Base-by-base conservation (phyloP, 2,888 invertebrate species). In the Rhabditoides inermis region DNA sequence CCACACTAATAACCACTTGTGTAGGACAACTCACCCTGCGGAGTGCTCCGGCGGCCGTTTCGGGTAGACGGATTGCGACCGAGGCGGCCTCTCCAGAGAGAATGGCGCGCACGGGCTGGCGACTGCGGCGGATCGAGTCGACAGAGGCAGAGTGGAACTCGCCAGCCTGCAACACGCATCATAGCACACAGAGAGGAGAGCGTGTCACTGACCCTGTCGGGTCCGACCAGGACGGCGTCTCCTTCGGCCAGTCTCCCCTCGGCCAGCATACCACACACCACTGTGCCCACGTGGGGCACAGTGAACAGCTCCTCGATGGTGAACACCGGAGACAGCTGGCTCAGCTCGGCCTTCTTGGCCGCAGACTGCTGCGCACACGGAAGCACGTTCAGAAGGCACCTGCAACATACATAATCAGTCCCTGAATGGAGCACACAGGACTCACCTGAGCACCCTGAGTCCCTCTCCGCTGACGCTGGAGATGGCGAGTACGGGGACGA, bases 1-100 rank as follows among this genome's bases (percentile, higher is more conserved):
- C 50, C 12, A 49, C 18, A 20, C 6, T 25, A 15, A 15, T 49
- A 10, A 20, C 35, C 15, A 54, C 10, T n/a, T 7, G 59, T 39
- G 0, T 35, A 18, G 30, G 49, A 22, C 46, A 42, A 51, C 57
- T 56, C 52, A 77, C 78, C 74, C 77, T 76, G 61, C 78, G 66
- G 20, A 78, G 39, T 1, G 26, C 42, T 1, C 58, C 45, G n/a
- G 49, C 49, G 23, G 48, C 51, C 7, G 54, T 37, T 10, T 18
- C 18, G 20, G 32, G 30, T 7, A 61, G 65, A 65, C 83, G 83
- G 3, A 90, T 78, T 25, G 86, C 85, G 37, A 90, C 78, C 2
- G 89, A 87, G 0, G 91, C 90, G 65, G 88, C 87, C 77, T 92
- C 90, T 0, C 90, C 89, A 0, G 90, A 90, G 56, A 87, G 83